A percentile compares a stretch with the other conserved stretches of the same genome.
phyloP scores from a whole-genome alignment of 2,888 invertebrate species.

The Nematopogon swammerdamellus region DNA sequence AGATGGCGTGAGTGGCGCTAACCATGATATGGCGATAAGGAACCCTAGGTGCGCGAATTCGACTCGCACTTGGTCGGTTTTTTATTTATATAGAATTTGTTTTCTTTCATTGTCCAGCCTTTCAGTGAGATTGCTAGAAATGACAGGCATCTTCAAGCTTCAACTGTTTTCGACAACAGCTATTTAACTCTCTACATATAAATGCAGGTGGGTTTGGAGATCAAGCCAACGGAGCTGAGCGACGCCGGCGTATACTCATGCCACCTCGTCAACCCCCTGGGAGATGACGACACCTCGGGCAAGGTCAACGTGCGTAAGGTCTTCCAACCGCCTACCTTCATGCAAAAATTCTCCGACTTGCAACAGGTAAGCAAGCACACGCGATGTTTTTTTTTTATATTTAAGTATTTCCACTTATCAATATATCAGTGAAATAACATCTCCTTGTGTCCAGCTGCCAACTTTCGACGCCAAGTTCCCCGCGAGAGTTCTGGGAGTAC shows the following conservation, averaged over 20 bases:
- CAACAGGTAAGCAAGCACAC: conserved; percentile 63
- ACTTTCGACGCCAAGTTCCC: conserved; percentile 80
- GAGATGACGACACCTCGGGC: conserved; percentile 67
- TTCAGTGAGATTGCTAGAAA: too few species aligned
- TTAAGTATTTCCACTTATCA: too few species aligned
- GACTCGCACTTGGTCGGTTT: too few species aligned
- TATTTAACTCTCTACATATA: too few species aligned
- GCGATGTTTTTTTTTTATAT: conserved; percentile 4
- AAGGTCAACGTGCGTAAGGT: conserved; percentile 75
- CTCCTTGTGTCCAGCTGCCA: conserved; percentile 56
- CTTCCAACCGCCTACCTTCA: conserved; percentile 76
- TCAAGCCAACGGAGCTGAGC: conserved; percentile 63
- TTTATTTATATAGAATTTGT: too few species aligned
- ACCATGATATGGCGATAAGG: too few species aligned
- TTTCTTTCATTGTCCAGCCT: too few species aligned
- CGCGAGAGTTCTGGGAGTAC: conserved; percentile 76
- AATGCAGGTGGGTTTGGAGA: conserved; percentile 64
- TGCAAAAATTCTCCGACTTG: conserved; percentile 68
- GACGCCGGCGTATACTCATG: conserved; percentile 82
- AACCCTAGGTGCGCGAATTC: too few species aligned
- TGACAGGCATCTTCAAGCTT: too few species aligned
- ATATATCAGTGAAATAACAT: too few species aligned
- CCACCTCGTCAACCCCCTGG: conserved; percentile 70
- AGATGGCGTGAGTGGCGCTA: too few species aligned
- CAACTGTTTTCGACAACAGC: too few species aligned